Base-by-base conservation (phyloP, 2,797 vertebrate genomes). In the Poecilia wingei region DNA sequence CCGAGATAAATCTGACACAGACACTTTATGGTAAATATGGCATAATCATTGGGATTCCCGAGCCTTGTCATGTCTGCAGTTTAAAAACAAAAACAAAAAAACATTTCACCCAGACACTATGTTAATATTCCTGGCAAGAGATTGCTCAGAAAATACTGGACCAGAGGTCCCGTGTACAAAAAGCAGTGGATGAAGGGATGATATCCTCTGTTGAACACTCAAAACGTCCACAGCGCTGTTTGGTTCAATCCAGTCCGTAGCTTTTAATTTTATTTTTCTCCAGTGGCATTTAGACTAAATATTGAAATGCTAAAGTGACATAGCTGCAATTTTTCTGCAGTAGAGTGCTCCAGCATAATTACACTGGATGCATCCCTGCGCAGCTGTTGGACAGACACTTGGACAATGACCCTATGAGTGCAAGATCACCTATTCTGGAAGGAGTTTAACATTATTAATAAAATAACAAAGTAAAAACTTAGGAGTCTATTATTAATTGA, bases 101-200 rank as follows among this genome's bases (percentile, higher is more conserved):
- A 66, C 33, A 68, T 85, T 80, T 80, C 75, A 77, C 64, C 79
- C 76, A 79, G 75, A 74, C 74, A 69, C 45, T 22, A 57, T 14
- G 25, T 75, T 28, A 74, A 61, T 59, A 68, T 41, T 53, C 28
- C 61, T 74, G 74, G 39, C 78, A 79, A 45, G 46, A 76, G 80
- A 70, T 61, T 64, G 78, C 69, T 75, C 73, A 51, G 12, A 75
- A 12, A 43, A 45, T 73, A 74, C 28, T 31, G 41, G 69, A 76
- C 64, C 69, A 72, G 75, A 81, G 59, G 76, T 81, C 71, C 46
- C 41, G 13, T 72, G 41, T 25, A 16, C 57, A 14, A 25, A 69
- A 43, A 69, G 39, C 66, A 43, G 10, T 43, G 39, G 39, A 69
- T 68, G 36, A 68, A 68, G 8, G 64, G 4, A 39, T 25, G 61